A percentile compares a stretch with the other conserved stretches of the same genome.
Evolutionary conservation across 37 sponge, comb jelly and placozoan genomes (phyloP).

Genomic region (Theonella swinhoei): DNA sequence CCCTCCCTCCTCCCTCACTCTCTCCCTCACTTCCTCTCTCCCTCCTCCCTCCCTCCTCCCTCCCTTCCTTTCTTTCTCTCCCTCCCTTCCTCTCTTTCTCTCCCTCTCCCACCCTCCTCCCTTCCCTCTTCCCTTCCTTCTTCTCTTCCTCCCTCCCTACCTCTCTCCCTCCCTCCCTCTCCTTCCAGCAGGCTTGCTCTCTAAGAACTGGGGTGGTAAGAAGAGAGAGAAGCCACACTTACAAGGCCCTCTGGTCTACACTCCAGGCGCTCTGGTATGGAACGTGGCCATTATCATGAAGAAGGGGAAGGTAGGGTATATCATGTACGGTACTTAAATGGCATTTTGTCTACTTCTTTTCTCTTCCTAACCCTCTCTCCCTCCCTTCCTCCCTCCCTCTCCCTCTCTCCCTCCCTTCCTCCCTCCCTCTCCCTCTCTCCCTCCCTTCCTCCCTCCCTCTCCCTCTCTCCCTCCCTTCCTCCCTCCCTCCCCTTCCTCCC

Average conservation of each 20-base stretch:
- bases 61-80: too few species aligned
- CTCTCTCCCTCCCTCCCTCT: too few species aligned
- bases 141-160: too few species aligned
- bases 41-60: too few species aligned
- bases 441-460: background rate
- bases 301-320: slow-evolving; percentile 26
- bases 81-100: too few species aligned
- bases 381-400: background rate
- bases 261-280: slow-evolving; percentile 63
- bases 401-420: background rate
- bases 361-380: background rate
- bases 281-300: slow-evolving; percentile 51
- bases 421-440: background rate
- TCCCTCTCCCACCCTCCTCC: too few species aligned
- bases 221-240: slow-evolving; percentile 45
- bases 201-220: slow-evolving; percentile 17
- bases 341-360: background rate
- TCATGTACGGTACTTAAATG: background rate
- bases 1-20: too few species aligned
- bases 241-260: slow-evolving; percentile 36
- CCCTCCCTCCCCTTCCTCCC: too few species aligned
- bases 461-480: too few species aligned
- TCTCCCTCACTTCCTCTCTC: too few species aligned
- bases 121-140: too few species aligned
- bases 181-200: slow-evolving; percentile 29